Percentiles rank a stretch among this genome's conserved stretches.
These are phyloP conservation scores for Eretmochelys imbricata DNA, from an alignment of 2,113 vertebrate genomes.

Conservation along the genomic window DNA sequence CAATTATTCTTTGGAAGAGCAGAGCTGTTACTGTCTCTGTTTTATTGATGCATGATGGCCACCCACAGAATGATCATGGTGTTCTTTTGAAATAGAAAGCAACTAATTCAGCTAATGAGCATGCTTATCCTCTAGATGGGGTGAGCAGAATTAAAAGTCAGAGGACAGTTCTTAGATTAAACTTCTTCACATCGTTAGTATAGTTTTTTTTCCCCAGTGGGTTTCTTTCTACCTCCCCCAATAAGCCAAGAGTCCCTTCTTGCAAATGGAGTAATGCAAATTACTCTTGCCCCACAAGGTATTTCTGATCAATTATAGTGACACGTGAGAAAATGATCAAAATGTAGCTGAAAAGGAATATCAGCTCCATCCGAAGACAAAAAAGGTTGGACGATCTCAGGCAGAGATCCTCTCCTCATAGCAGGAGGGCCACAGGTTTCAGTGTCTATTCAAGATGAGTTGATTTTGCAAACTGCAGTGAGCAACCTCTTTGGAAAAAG, in stretches of 20 bases:
- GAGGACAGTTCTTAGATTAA: not conserved
- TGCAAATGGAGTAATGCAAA: not conserved
- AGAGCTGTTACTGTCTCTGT: slow-evolving; percentile 23
- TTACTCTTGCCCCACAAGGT: not conserved
- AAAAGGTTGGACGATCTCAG: not conserved
- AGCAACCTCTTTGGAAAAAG: not conserved
- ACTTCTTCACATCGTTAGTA: not conserved
- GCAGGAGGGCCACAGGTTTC: not conserved
- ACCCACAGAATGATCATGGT: not conserved
- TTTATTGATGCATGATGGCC: slow-evolving; percentile 53
- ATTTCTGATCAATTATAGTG: not conserved
- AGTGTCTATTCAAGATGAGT: not conserved
- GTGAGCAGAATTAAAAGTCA: slow-evolving; percentile 1
- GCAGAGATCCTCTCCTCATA: not conserved
- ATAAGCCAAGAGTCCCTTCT: not conserved
- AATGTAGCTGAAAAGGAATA: not conserved
- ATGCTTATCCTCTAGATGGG: not conserved
- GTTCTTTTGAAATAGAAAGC: slow-evolving; percentile 39
- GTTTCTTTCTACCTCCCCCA: not conserved
- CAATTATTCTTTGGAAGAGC: slow-evolving; percentile 27
- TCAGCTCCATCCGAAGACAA: not conserved
- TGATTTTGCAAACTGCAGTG: not conserved
- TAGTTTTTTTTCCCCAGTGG: not conserved
- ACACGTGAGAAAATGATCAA: not conserved
- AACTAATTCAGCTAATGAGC: slow-evolving; percentile 18